Evolutionary conservation across 2,113 vertebrate species (phyloP).

Genomic region (Sciurus niger): DNA sequence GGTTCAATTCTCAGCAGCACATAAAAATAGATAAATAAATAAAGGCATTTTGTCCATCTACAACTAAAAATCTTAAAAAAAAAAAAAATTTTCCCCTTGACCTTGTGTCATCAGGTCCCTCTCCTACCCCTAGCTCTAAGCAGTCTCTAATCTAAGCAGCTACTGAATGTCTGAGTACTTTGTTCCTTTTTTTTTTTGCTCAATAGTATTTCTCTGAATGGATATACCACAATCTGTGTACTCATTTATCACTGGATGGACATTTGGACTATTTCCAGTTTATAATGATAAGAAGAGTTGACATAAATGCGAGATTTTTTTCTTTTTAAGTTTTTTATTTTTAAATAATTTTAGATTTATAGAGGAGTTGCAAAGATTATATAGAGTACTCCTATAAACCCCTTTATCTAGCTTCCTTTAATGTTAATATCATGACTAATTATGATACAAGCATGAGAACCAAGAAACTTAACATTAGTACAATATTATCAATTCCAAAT

Average conservation of each 20-base stretch:
- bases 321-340: neutral
- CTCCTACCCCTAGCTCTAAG: neutral
- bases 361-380: neutral
- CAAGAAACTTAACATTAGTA: neutral
- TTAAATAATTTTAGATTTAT: neutral
- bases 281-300: neutral
- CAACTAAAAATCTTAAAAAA: too few relatives aligned
- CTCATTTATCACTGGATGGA: neutral
- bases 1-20: too few relatives aligned
- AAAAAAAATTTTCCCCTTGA: neutral
- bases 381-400: too few relatives aligned
- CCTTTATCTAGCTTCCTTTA: neutral
- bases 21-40: too few relatives aligned
- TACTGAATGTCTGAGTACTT: neutral
- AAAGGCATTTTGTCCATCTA: too few relatives aligned
- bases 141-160: neutral
- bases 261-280: neutral
- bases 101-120: neutral
- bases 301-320: neutral
- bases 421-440: neutral
- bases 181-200: neutral
- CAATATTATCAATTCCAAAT: neutral
- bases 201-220: neutral
- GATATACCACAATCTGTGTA: neutral
- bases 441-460: neutral